These are phyloP conservation scores for Oceanodroma leucorhoa DNA, from an alignment of 2,797 vertebrate species.

Conservation along the genomic window DNA sequence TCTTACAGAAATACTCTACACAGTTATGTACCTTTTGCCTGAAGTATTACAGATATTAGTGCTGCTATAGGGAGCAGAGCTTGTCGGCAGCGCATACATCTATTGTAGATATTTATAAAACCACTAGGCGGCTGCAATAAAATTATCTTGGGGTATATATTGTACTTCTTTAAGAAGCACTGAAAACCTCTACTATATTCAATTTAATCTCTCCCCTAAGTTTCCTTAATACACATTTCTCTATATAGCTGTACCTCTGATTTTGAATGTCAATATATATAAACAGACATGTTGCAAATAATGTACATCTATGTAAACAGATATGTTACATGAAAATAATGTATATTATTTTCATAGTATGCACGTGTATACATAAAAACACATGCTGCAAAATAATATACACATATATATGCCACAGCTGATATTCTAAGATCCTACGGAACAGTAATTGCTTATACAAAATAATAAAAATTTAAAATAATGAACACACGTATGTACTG, in stretches of 20 bases:
- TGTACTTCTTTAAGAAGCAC: background rate
- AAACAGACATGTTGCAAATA: background rate
- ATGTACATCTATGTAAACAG: background rate
- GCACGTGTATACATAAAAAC: background rate
- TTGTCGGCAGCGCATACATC: background rate
- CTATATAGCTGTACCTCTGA: background rate
- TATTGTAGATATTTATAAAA: slow-evolving; percentile 29
- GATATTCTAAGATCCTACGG: background rate
- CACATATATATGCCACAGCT: background rate
- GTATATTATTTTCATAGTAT: background rate
- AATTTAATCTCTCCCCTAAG: background rate
- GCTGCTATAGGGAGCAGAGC: slow-evolving; percentile 7
- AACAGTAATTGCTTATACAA: background rate
- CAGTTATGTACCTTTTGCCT: background rate
- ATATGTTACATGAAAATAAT: background rate
- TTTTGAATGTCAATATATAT: background rate
- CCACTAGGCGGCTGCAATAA: slow-evolving; percentile 34
- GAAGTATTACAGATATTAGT: background rate
- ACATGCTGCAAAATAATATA: background rate
- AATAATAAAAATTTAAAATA: background rate
- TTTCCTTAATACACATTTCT: background rate
- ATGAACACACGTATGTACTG: background rate
- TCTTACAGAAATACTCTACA: background rate
- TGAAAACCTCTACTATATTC: background rate
- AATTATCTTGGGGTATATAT: background rate